A percentile compares a stretch with the other conserved stretches of the same genome.
Conservation (phyloP, 2,113 vertebrate species). For the Trogon surrucura region DNA sequence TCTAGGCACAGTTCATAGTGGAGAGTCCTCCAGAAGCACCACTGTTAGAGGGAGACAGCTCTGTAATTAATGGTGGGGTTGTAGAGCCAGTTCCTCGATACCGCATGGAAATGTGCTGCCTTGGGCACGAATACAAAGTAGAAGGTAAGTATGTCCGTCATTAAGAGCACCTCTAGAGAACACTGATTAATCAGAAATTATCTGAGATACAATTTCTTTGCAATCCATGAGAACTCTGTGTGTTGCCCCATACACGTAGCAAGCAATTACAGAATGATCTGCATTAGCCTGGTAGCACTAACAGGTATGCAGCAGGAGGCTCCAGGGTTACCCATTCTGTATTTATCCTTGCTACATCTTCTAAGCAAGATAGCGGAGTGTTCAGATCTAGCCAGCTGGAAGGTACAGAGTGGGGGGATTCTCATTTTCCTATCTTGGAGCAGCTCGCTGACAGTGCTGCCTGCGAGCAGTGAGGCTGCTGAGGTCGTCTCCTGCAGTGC, state of each 20-base stretch:
- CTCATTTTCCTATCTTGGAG: neutral
- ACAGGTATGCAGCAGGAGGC: neutral
- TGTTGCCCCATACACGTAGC: neutral
- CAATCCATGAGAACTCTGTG: neutral
- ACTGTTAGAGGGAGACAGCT: neutral
- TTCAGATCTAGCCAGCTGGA: neutral
- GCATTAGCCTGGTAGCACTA: neutral
- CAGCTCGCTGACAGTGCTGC: neutral
- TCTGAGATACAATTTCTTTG: constrained; percentile 20
- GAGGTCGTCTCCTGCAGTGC: neutral
- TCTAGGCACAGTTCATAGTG: neutral
- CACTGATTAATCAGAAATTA: neutral
- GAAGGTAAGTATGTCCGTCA: neutral
- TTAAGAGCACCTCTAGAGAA: constrained; percentile 15
- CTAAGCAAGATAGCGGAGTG: neutral
- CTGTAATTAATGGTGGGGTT: constrained; percentile 13
- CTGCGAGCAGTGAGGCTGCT: neutral
- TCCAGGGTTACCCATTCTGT: neutral
- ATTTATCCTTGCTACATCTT: neutral
- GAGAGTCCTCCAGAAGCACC: neutral
- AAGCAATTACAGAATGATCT: neutral
- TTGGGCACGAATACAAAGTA: constrained; percentile 37
- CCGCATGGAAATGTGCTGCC: constrained; percentile 37
- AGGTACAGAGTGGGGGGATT: neutral
- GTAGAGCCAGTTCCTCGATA: constrained; percentile 20